A percentile compares a stretch with the other conserved stretches of the same genome.
Evolutionary conservation across 2,113 vertebrate genomes (phyloP).

Genomic region (Triplophysa siluroides): DNA sequence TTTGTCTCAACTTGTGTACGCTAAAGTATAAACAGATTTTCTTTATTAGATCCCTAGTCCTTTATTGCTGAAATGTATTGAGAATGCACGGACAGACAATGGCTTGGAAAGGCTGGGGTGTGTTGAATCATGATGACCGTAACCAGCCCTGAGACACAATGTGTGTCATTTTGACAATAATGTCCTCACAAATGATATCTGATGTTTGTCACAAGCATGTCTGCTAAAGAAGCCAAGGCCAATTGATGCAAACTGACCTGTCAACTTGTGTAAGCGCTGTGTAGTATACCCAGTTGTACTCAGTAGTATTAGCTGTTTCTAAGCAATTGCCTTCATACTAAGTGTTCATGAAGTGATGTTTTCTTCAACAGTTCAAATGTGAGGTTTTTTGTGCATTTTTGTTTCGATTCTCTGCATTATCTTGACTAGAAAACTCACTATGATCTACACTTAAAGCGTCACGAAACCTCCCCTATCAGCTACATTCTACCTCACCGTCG

Average conservation of each 20-base stretch:
- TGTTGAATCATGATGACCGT: neutral
- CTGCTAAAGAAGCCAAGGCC: slow-evolving; percentile 47
- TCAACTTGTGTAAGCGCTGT: slow-evolving; percentile 23
- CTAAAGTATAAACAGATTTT: neutral
- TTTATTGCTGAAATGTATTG: neutral
- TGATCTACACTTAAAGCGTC: neutral
- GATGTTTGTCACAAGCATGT: slow-evolving; percentile 3
- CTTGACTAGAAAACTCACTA: neutral
- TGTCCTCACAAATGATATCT: neutral
- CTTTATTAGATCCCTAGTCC: neutral
- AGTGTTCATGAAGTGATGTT: slow-evolving; percentile 1
- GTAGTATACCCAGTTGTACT: slow-evolving; percentile 61
- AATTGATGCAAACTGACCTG: slow-evolving; percentile 49
- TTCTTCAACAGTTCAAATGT: no score
- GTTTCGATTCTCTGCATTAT: neutral
- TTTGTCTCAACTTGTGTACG: neutral
- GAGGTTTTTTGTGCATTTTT: slow-evolving; percentile 30
- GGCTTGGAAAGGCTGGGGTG: slow-evolving; percentile 25
- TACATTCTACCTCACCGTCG: no score
- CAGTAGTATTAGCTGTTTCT: slow-evolving; percentile 46
- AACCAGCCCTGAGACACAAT: neutral
- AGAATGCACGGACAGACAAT: neutral
- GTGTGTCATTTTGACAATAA: neutral
- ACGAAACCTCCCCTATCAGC: no score
- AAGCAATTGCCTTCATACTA: neutral